Evolutionary conservation across 2,797 vertebrate genomes (phyloP).

Genomic region (Hippopotamyrus pictus): DNA sequence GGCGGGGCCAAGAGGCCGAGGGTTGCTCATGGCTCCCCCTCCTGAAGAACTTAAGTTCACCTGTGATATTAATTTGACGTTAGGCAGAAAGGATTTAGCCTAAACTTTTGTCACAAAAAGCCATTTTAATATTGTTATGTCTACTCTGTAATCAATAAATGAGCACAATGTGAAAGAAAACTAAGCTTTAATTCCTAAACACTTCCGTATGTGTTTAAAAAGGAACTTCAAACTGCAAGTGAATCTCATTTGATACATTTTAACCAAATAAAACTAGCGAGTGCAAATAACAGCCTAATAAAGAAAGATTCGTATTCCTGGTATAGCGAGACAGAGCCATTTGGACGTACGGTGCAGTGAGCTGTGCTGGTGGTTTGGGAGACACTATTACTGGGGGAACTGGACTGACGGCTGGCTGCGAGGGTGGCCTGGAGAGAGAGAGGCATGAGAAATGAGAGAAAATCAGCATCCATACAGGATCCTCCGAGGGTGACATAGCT

Average conservation of each 20-base stretch:
- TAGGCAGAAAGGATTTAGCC: neutral
- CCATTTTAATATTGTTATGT: neutral
- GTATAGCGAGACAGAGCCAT: neutral
- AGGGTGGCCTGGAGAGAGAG: constrained; percentile 76
- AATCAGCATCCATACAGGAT: neutral
- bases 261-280: neutral
- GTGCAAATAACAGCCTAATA: neutral
- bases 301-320: neutral
- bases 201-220: neutral
- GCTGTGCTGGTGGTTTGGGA: constrained; percentile 77
- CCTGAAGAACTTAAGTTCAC: constrained; percentile 65
- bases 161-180: neutral
- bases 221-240: neutral
- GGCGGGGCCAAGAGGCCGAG: constrained; percentile 62
- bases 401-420: constrained; percentile 90
- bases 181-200: neutral
- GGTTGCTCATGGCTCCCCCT: constrained; percentile 57
- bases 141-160: neutral
- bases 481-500: neutral
- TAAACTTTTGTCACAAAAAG: neutral
- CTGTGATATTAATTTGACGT: constrained; percentile 40
- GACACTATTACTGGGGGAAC: constrained; percentile 77
- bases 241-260: neutral
- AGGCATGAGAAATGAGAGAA: constrained; percentile 1
- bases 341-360: constrained; percentile 70